Evolutionary conservation across 2,113 vertebrate genomes (phyloP), one percentile per base, ranked within the genome.

Genomic region (Pavo muticus): DNA sequence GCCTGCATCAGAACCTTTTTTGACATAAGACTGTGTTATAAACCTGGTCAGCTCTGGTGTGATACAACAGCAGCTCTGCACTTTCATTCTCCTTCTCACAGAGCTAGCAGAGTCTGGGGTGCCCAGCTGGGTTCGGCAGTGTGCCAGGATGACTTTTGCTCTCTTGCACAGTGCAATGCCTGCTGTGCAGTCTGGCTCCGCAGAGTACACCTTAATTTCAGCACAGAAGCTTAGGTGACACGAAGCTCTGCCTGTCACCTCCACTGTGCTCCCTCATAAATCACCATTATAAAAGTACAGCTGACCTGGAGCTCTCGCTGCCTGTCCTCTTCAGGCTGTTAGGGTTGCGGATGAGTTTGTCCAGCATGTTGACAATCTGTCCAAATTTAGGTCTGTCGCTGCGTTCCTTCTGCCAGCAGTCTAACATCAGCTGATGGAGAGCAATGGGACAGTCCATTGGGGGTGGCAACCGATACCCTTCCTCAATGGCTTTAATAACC

Each of bases 351-450:
- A 99, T 99, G 91, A 99, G 99, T 97, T 99, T 99, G 98, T 99
- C 99, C 97, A 99, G 97, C 99, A 99, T 99, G 98, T 99, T 99
- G 97, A 99, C 99, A 8, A 99, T 99, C 98, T 99, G 99, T 90
- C 99, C 99, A 79, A 99, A 99, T 91, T 99, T 99, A 40, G 99
- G 99, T 89, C 99, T 98, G 97, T 99, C 99, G 0, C 98, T 98
- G 52, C 99, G 97, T 81, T 99, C 99, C 93, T 99, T 98, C 98
- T 99, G 99, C 99, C 99, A 99, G 97, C 99, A 99, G 97, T 99
- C 99, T 72, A 99, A 90, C 99, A 99, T 99, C 93, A 99, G 98
- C 97, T 99, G 99, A 95, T 99, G 99, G 48, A 99, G 98, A 1
- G 99, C 98, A 18, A 99, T 98, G 21, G 99, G 99, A 86, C 99